Evolutionary conservation across 2,797 vertebrate species (phyloP).

Genomic region (Eospalax fontanierii): DNA sequence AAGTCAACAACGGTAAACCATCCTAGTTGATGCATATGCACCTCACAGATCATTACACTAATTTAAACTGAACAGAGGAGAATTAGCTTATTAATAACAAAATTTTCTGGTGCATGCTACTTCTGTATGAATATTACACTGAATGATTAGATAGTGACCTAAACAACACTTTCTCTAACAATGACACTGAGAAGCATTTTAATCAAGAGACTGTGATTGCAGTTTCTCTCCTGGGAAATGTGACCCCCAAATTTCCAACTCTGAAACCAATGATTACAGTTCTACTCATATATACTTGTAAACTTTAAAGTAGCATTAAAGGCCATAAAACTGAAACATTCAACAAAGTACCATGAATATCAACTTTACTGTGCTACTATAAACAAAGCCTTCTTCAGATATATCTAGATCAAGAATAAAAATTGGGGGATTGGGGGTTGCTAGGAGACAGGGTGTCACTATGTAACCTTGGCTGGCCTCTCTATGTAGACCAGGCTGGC

Average conservation of each 20-base stretch:
- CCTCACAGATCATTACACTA: slow-evolving; percentile 1
- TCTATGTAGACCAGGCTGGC: no score
- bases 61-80: slow-evolving; percentile 34
- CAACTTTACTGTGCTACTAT: not conserved
- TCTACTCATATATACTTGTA: slow-evolving; percentile 22
- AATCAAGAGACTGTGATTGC: not conserved
- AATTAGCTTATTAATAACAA: not conserved
- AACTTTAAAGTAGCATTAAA: slow-evolving; percentile 56
- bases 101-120: slow-evolving; percentile 7
- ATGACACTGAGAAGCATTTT: not conserved
- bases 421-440: not conserved
- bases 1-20: slow-evolving; percentile 37
- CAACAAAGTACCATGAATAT: slow-evolving; percentile 60
- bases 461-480: no score
- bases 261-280: slow-evolving; percentile 59
- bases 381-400: slow-evolving; percentile 31
- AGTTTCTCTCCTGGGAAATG: slow-evolving; percentile 47
- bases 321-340: slow-evolving; percentile 45
- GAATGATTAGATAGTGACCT: not conserved
- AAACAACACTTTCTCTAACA: not conserved
- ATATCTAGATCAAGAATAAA: slow-evolving; percentile 46
- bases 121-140: not conserved
- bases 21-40: not conserved
- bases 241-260: slow-evolving; percentile 45
- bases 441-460: no score